These are phyloP conservation scores for Xestoiulus laeticollis DNA, from an alignment of 2,888 invertebrate species.

Conservation along the genomic window DNA sequence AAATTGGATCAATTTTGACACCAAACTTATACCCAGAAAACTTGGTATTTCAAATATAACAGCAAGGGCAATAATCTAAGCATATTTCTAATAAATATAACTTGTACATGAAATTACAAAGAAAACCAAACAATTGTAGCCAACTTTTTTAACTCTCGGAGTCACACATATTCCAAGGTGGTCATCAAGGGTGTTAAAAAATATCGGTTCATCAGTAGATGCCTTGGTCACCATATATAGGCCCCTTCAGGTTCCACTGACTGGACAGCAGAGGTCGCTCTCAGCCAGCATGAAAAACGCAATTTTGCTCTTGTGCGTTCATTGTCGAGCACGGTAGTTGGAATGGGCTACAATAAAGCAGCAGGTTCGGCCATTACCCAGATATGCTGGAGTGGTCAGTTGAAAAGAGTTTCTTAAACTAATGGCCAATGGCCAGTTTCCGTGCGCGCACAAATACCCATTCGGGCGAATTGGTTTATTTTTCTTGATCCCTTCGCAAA, in stretches of 20 bases:
- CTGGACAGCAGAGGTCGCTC: background rate
- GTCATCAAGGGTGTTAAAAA: too few relatives aligned
- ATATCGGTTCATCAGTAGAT: too few relatives aligned
- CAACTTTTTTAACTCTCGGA: too few relatives aligned
- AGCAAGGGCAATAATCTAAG: too few relatives aligned
- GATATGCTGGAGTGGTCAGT: slow-evolving; percentile 2
- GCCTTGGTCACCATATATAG: background rate
- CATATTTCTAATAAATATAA: too few relatives aligned
- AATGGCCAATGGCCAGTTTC: slow-evolving; percentile 28
- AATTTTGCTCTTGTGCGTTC: background rate
- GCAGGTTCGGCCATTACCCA: slow-evolving; percentile 10
- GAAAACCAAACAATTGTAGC: too few relatives aligned
- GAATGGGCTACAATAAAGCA: slow-evolving; percentile 7
- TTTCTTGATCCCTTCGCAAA: slow-evolving; percentile 8
- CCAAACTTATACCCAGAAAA: too few relatives aligned
- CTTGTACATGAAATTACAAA: too few relatives aligned
- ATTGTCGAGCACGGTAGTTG: background rate
- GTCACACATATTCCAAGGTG: too few relatives aligned
- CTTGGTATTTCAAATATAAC: too few relatives aligned
- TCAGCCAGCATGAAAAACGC: background rate
- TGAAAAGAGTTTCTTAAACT: slow-evolving; percentile 31
- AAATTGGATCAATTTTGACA: too few relatives aligned
- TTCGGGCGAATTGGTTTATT: slow-evolving; percentile 12
- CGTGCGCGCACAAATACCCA: slow-evolving; percentile 27
- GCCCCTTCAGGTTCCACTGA: background rate